Base-by-base conservation (phyloP, 2,888 invertebrate species). In the Exocentrus adspersus region DNA sequence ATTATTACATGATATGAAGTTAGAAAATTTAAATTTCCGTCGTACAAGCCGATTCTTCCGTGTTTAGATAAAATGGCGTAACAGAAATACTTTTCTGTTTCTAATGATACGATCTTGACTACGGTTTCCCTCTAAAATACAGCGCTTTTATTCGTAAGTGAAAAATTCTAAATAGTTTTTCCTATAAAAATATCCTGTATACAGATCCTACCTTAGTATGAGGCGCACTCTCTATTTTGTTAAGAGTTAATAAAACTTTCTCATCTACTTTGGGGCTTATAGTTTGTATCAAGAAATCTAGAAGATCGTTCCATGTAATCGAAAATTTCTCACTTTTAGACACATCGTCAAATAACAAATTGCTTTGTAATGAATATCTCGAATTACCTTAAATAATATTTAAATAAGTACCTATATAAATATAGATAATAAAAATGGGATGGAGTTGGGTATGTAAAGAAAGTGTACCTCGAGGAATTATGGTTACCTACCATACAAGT, bases 31-130 rank as follows among this genome's bases (percentile, higher is more conserved):
- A 88, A 71, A n/a, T 84, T 82, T 0, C 86, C 87, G 69, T 86
- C 85, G 77, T 88, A 89, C 1, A 89, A 78, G 0, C 88, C 88
- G 0, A 88, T 85, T 17, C 86, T 80, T 0, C 89, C 89, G 2
- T 87, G 86, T 60, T 85, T 85, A 0, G 88, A 85, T 14, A 89
- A 82, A 0, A 86, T 82, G 1, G 85, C 86, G 73, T 88, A 89
- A 73, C 88, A 88, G 76, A 89, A 89, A 6, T 86, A 85, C n/a
- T 83, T 83, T 2, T 82, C 83, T 0, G 86, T 83, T 77, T 87
- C 87, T 10, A 77, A 73, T 43, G 83, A 81, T 19, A 89, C 85
- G 30, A 89, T 78, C 76, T 87, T 87, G 9, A 86, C 82, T 51
- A 89, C 81, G 0, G 86, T 83, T 75, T 89, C 88, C 56, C 86